Evolutionary conservation across 2,888 invertebrate species (phyloP).

Genomic region (Latrodectus hesperus): DNA sequence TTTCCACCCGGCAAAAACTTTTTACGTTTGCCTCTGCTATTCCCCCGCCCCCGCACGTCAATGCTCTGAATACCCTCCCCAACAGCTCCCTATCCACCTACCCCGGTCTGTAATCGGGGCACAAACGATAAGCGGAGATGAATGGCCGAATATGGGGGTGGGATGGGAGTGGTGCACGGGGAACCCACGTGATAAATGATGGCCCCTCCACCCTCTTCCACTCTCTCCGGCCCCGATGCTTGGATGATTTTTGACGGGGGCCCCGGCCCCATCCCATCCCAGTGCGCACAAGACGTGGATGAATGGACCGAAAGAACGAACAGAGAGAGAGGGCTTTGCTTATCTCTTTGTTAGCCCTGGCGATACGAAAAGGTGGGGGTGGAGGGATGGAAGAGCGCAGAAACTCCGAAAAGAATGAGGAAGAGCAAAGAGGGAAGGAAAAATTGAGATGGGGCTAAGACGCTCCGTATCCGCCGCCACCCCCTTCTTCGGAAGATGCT

Average conservation of each 20-base stretch:
- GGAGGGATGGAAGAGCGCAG: background rate
- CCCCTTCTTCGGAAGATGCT: background rate
- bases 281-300: conserved; percentile 49
- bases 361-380: conserved; percentile 16
- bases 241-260: conserved; percentile 65
- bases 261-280: conserved; percentile 1
- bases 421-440: conserved; percentile 15
- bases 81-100: conserved; percentile 10
- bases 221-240: conserved; percentile 23
- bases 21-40: conserved; percentile 31
- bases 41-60: background rate
- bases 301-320: conserved; percentile 32
- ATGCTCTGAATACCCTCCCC: background rate
- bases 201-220: conserved; percentile 11
- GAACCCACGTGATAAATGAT: conserved; percentile 59
- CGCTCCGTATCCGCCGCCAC: conserved; percentile 12
- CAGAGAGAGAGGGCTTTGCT: conserved; percentile 44
- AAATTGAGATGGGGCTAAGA: conserved; percentile 18
- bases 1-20: conserved; percentile 18
- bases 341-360: conserved; percentile 57
- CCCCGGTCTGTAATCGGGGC: conserved; percentile 59
- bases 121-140: conserved; percentile 60
- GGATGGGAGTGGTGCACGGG: background rate
- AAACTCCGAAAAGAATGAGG: conserved; percentile 19
- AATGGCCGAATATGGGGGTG: conserved; percentile 64